phyloP scores from a whole-genome alignment of 2,888 invertebrate genomes.

The Athalia cordata region DNA sequence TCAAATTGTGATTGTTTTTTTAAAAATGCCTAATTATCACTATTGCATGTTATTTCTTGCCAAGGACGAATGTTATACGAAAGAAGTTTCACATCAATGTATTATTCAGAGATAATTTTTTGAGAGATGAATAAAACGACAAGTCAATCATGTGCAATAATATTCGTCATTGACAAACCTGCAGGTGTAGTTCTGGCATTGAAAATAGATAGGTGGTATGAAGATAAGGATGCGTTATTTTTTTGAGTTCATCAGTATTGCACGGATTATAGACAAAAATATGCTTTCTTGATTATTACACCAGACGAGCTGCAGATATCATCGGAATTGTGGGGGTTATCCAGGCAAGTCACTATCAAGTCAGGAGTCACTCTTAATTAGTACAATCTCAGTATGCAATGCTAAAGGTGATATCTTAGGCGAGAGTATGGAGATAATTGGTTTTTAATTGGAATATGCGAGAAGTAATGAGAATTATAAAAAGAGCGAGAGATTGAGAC shows the following conservation, averaged over 20 bases:
- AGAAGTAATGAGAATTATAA: neutral
- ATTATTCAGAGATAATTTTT: too few species aligned
- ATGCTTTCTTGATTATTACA: slow-evolving; percentile 1
- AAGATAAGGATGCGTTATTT: neutral
- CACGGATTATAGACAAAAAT: neutral
- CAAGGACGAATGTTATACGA: too few species aligned
- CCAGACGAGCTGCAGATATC: neutral
- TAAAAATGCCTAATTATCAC: neutral
- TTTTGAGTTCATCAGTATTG: neutral
- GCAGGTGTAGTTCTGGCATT: too few species aligned
- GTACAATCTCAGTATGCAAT: too few species aligned
- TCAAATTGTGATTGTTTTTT: neutral
- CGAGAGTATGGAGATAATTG: slow-evolving; percentile 1
- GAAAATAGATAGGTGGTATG: too few species aligned
- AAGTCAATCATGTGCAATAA: too few species aligned
- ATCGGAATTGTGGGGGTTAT: too few species aligned
- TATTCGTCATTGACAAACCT: too few species aligned
- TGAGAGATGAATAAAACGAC: too few species aligned
- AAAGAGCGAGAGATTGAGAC: neutral
- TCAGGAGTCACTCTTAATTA: too few species aligned
- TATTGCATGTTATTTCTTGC: neutral
- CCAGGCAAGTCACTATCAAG: too few species aligned
- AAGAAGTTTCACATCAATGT: too few species aligned
- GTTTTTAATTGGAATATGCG: slow-evolving; percentile 39
- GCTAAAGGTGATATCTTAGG: neutral